Evolutionary conservation across 2,113 vertebrate species (phyloP).

Genomic region (Xyliphius kryptos): DNA sequence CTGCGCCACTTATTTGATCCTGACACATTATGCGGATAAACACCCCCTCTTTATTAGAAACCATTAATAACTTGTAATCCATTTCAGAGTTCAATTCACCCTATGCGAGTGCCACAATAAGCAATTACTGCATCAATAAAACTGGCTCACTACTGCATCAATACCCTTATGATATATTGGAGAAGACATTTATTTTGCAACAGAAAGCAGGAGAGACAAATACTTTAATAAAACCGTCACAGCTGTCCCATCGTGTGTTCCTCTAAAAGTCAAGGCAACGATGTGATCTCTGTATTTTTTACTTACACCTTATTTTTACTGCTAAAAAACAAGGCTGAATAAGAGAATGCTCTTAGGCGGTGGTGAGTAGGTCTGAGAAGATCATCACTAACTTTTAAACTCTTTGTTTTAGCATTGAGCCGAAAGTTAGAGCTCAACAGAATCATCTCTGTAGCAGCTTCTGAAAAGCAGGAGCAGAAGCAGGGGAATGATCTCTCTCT

Average conservation of each 20-base stretch:
- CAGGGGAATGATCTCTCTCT: constrained; percentile 9
- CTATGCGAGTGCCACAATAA: constrained; percentile 60
- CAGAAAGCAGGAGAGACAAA: constrained; percentile 47
- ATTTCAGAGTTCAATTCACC: constrained; percentile 54
- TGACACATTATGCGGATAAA: constrained; percentile 54
- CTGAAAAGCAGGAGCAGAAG: constrained; percentile 1
- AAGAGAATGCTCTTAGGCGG: too few species aligned
- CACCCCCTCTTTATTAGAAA: constrained; percentile 60
- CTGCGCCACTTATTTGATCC: constrained; percentile 17
- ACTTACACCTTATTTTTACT: constrained; percentile 16
- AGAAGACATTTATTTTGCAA: constrained; percentile 55
- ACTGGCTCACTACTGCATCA: constrained; percentile 52
- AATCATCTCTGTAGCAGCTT: too few species aligned
- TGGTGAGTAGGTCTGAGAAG: constrained; percentile 18
- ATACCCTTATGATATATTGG: constrained; percentile 53
- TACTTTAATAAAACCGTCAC: constrained; percentile 53
- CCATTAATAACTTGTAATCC: constrained; percentile 58
- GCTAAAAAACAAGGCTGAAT: constrained; percentile 26
- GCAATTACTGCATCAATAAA: constrained; percentile 63
- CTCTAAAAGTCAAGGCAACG: constrained; percentile 18
- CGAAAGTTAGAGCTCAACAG: too few species aligned
- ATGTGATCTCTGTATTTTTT: too few species aligned
- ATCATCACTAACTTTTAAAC: constrained; percentile 15
- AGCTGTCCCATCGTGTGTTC: constrained; percentile 37
- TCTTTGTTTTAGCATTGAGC: too few species aligned